Percentiles rank a stretch among this genome's conserved stretches.
These are phyloP conservation scores for Ormyrus labotus DNA, from an alignment of 2,888 invertebrate species.

Conservation along the genomic window DNA sequence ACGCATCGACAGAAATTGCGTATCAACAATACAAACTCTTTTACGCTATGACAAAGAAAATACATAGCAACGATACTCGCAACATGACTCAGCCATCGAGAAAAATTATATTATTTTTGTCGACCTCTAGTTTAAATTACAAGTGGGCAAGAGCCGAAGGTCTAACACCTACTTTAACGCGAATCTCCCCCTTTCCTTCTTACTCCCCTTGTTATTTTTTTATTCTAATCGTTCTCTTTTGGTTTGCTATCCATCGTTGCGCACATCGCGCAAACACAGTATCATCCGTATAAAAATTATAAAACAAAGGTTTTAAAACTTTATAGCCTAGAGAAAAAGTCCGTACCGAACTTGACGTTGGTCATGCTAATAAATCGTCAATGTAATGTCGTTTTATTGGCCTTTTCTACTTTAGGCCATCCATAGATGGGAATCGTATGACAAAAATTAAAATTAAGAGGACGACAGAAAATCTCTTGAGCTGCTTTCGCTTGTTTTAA, in stretches of 20 bases:
- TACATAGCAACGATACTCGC: slow-evolving; percentile 56
- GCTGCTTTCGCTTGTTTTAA: slow-evolving; percentile 41
- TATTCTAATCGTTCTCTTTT: slow-evolving; percentile 45
- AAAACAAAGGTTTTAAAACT: slow-evolving; percentile 67
- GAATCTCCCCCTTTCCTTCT: slow-evolving; percentile 43
- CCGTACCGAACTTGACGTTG: slow-evolving; percentile 60
- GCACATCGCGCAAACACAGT: slow-evolving; percentile 38
- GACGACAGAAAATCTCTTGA: slow-evolving; percentile 50
- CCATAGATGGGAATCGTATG: slow-evolving; percentile 57
- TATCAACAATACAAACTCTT: slow-evolving; percentile 52
- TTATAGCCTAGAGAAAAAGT: slow-evolving; percentile 68
- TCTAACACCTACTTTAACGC: slow-evolving; percentile 36
- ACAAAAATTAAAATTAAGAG: slow-evolving; percentile 55
- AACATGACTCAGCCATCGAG: slow-evolving; percentile 48
- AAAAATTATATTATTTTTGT: slow-evolving; percentile 54
- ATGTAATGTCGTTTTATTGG: slow-evolving; percentile 58
- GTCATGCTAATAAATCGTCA: slow-evolving; percentile 52
- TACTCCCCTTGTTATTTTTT: slow-evolving; percentile 36
- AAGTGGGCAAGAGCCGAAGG: slow-evolving; percentile 49
- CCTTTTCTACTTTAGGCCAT: slow-evolving; percentile 69
- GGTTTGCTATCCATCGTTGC: slow-evolving; percentile 41
- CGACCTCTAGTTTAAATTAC: slow-evolving; percentile 54
- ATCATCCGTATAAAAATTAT: slow-evolving; percentile 67
- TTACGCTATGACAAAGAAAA: slow-evolving; percentile 55
- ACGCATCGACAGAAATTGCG: slow-evolving; percentile 43